Percentiles rank a stretch among this genome's conserved stretches.
Evolutionary conservation across 1,140 invertebrate species (phyloP).

Genomic region (Lanistes nyassanus): DNA sequence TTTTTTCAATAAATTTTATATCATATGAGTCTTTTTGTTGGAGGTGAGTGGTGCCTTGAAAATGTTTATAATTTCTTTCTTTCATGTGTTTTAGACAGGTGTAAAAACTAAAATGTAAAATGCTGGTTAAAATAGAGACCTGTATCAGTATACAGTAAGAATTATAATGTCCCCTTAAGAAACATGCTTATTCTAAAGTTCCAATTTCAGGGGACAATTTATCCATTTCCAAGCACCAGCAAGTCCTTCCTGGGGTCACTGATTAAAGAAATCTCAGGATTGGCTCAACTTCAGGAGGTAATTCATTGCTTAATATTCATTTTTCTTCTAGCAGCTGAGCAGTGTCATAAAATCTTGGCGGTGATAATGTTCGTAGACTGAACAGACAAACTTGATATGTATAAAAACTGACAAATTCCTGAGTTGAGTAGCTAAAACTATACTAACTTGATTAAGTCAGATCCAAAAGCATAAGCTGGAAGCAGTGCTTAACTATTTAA

Average conservation of each 20-base stretch:
- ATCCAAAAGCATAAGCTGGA: too few relatives aligned
- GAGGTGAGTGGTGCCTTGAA: not conserved
- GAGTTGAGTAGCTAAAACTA: too few relatives aligned
- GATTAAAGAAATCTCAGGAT: constrained; percentile 38
- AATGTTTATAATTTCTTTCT: not conserved
- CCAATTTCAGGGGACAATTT: constrained; percentile 52
- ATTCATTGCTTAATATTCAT: constrained; percentile 3
- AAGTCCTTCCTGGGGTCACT: constrained; percentile 37
- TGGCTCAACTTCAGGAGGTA: constrained; percentile 51
- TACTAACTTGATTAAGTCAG: too few relatives aligned
- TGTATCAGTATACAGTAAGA: too few relatives aligned
- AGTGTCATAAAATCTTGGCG: too few relatives aligned
- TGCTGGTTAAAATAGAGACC: too few relatives aligned
- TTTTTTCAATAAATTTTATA: not conserved
- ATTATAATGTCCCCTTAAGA: not conserved
- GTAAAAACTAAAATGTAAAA: too few relatives aligned
- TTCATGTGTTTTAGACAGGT: too few relatives aligned
- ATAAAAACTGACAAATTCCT: too few relatives aligned
- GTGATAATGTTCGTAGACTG: too few relatives aligned
- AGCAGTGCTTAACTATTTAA: too few relatives aligned
- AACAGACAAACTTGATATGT: too few relatives aligned
- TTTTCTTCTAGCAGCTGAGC: not conserved
- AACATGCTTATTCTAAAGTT: not conserved
- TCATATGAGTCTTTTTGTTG: not conserved
- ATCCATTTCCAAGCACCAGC: constrained; percentile 44